Percentiles rank a stretch among this genome's conserved stretches.
Conservation (phyloP, 2,113 vertebrate species). For the Anolis carolinensis region DNA sequence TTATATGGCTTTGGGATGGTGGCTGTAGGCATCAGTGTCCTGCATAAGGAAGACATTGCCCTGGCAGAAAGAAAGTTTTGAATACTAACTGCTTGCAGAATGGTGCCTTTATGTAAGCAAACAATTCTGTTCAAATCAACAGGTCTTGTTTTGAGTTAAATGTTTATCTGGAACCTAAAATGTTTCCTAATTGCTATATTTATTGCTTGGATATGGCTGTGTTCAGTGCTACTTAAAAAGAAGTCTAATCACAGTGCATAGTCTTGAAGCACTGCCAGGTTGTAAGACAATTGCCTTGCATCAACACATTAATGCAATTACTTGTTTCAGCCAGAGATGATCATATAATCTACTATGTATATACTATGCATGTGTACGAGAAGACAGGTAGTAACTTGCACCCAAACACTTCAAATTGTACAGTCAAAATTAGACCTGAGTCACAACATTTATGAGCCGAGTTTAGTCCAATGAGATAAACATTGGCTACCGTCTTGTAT, state of each 20-base stretch:
- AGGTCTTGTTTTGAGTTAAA: not conserved
- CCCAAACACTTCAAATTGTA: not conserved
- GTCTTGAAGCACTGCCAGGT: not conserved
- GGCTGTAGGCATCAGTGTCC: not conserved
- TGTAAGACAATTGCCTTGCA: not conserved
- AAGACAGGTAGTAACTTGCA: not conserved
- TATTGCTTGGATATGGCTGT: not conserved
- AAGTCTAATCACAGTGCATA: not conserved
- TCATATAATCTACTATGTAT: not conserved
- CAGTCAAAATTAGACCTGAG: not conserved
- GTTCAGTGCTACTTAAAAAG: not conserved
- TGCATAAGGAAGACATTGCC: not conserved
- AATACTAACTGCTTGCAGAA: not conserved
- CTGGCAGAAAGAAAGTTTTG: not conserved
- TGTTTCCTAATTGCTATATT: not conserved
- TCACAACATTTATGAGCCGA: no score
- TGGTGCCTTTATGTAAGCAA: not conserved
- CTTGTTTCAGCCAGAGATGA: not conserved
- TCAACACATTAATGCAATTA: not conserved
- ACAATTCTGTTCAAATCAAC: not conserved
- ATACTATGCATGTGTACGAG: not conserved
- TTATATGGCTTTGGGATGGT: not conserved
- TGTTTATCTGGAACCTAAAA: not conserved
- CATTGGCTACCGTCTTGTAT: not conserved
- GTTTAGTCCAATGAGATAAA: not conserved